Percentiles rank a stretch among this genome's conserved stretches.
These are phyloP conservation scores for Neodontobutis hainanensis DNA, from an alignment of 2,113 vertebrate genomes.

Conservation along the genomic window DNA sequence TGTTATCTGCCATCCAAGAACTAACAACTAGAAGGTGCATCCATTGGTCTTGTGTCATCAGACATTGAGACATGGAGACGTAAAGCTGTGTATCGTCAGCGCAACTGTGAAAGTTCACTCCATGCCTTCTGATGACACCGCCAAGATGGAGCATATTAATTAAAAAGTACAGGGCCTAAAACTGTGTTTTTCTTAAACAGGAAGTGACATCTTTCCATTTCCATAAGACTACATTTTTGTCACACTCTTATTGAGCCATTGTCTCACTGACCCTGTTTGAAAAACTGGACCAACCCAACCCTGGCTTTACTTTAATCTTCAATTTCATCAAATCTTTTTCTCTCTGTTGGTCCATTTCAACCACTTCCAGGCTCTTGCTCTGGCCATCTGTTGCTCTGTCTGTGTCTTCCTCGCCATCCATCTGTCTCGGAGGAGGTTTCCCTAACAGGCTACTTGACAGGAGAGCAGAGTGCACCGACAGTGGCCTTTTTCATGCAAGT, in stretches of 20 bases:
- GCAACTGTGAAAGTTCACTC: too few relatives aligned
- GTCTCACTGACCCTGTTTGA: neutral
- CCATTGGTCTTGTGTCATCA: too few relatives aligned
- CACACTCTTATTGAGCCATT: neutral
- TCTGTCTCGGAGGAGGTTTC: slow-evolving; percentile 65
- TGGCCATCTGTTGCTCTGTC: slow-evolving; percentile 56
- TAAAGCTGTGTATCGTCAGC: too few relatives aligned
- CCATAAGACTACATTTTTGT: neutral
- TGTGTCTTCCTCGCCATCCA: slow-evolving; percentile 33
- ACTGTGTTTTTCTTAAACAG: too few relatives aligned
- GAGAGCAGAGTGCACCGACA: slow-evolving; percentile 47
- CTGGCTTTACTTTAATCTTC: neutral
- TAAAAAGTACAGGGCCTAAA: too few relatives aligned
- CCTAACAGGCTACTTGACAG: slow-evolving; percentile 72
- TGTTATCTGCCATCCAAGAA: too few relatives aligned
- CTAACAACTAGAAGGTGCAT: too few relatives aligned
- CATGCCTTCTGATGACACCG: too few relatives aligned
- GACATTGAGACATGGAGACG: too few relatives aligned
- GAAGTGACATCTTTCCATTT: too few relatives aligned
- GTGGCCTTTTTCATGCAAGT: slow-evolving; percentile 65
- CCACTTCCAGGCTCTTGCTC: slow-evolving; percentile 32
- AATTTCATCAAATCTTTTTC: slow-evolving; percentile 2
- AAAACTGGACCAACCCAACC: neutral
- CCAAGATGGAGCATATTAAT: too few relatives aligned
- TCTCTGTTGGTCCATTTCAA: slow-evolving; percentile 15